These are phyloP conservation scores for Agrochola circellaris DNA, from an alignment of 2,888 invertebrate genomes.

Conservation along the genomic window DNA sequence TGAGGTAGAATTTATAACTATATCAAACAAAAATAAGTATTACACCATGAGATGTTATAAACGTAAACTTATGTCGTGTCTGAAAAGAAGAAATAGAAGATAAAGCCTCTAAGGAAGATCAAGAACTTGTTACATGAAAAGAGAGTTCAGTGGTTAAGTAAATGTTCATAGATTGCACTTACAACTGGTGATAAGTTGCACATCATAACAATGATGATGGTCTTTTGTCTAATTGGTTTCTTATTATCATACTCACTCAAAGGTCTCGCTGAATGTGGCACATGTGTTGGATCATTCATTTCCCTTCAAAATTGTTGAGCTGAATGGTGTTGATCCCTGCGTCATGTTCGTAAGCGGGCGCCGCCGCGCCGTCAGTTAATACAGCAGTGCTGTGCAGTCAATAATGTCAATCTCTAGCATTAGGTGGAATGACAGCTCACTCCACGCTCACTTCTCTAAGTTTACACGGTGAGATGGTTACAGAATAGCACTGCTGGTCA, in stretches of 20 bases:
- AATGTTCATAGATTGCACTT: not conserved
- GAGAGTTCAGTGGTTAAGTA: not conserved
- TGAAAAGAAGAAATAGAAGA: not conserved
- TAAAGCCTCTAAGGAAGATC: not conserved
- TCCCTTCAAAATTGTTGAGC: no score
- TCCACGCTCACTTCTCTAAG: no score
- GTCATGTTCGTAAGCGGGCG: no score
- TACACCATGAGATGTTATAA: not conserved
- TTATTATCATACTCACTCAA: not conserved
- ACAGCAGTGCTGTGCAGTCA: no score
- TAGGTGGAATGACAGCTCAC: no score
- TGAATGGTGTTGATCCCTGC: no score
- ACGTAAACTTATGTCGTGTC: not conserved
- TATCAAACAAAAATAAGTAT: conserved; percentile 2
- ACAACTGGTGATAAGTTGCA: not conserved
- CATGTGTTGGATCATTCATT: no score
- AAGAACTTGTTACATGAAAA: not conserved
- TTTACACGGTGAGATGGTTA: no score
- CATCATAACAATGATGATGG: not conserved
- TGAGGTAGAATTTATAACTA: conserved; percentile 19
- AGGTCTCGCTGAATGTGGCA: no score
- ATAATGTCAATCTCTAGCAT: no score
- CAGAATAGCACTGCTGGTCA: no score
- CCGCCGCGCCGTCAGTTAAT: no score
- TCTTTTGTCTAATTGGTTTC: not conserved